These are phyloP conservation scores for Motacilla tschutschensis DNA, from an alignment of 2,113 vertebrate species.

Conservation along the genomic window DNA sequence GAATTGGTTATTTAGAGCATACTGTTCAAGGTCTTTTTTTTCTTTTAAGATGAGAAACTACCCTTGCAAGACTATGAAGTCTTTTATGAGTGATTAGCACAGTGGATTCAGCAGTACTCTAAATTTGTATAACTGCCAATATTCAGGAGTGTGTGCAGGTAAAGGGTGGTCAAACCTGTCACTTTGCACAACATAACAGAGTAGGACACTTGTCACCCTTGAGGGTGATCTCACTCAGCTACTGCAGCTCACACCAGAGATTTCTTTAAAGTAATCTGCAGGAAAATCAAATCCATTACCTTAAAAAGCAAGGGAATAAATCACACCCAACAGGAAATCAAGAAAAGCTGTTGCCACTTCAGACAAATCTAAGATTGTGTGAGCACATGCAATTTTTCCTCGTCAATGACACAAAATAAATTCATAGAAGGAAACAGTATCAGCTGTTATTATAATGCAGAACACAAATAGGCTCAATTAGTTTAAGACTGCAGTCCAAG, in stretches of 20 bases:
- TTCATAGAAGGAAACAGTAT: background rate
- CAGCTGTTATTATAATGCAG: background rate
- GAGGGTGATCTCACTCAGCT: background rate
- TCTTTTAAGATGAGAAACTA: background rate
- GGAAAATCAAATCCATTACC: conserved; percentile 39
- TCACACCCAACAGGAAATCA: background rate
- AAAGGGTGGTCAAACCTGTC: background rate
- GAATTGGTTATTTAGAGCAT: background rate
- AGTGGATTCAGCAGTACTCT: background rate
- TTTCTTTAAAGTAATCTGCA: conserved; percentile 28
- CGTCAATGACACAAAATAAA: background rate
- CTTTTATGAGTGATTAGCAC: background rate
- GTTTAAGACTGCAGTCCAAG: background rate
- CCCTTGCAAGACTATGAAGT: background rate
- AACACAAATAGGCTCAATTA: background rate
- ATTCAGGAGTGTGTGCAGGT: background rate
- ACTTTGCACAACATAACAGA: background rate
- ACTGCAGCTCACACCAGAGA: background rate
- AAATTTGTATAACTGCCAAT: background rate
- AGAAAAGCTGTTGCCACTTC: background rate
- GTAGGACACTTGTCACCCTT: background rate
- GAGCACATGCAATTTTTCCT: background rate
- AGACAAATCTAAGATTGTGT: background rate
- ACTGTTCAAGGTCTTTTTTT: background rate
- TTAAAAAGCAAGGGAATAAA: conserved; percentile 31